Base-by-base conservation (phyloP, 2,113 vertebrate genomes). In the Blennius ocellaris region DNA sequence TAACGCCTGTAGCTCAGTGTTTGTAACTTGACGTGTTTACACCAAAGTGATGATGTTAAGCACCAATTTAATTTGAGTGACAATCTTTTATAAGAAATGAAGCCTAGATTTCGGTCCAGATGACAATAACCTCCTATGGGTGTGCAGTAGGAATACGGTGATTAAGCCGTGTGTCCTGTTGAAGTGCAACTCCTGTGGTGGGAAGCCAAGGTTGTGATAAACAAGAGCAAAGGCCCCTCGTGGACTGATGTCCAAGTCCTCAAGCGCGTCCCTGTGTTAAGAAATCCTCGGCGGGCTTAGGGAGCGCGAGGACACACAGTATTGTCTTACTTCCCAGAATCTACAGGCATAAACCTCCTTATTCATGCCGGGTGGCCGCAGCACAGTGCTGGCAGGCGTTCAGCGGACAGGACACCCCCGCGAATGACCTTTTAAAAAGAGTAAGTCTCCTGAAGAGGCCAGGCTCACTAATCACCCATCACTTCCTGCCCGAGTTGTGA, bases 251-350 rank as follows among this genome's bases (percentile, higher is more conserved):
- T 62, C 51, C 62, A 30, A 30, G 21, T 30, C 21, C 21, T 30
- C 61, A 72, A 54, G 54, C 41, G 40, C 10, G 17, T 73, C 78
- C 53, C 62, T 6, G 16, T 39, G 16, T 44, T 44, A 70, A 53
- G 76, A 53, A 52, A 5, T 15, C 65, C 38, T 56, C 41, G 30
- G 64, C 16, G 12, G 39, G 17, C 60, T 71, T 54, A 16, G 54
- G 60, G 63, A 75, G 55, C 60, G 40, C 51, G 47, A 78, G 75
- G 73, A 81, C 79, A 43, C 16, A 9, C 41, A 14, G 57, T 68
- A 76, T 87, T 88, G 71, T 91, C 61, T 76, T 57, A 53, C 57
- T 93, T 93, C 93, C 90, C 89, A 92, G 85, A 92, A 92, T 70
- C 51, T 11, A 56, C 72, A 45, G 11, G 44, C 49, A 44, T 59